phyloP scores from a whole-genome alignment of 2,797 vertebrate species.

The Sarcophilus harrisii region DNA sequence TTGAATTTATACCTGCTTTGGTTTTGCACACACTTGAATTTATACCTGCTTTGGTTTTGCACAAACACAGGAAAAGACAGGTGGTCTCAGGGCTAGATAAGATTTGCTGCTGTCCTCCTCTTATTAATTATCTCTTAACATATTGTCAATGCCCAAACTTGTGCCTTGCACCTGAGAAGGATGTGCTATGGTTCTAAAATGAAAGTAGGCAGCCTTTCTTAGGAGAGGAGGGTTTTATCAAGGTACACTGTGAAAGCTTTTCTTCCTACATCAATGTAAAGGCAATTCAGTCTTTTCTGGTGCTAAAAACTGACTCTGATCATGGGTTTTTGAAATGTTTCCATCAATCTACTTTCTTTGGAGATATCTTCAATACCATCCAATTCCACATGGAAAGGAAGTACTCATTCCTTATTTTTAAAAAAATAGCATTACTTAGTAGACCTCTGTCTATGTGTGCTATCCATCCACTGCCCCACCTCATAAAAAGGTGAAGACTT shows the following conservation, averaged over 20 bases:
- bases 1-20: conserved; percentile 60
- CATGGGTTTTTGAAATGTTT: conserved; percentile 4
- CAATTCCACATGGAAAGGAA: conserved; percentile 9
- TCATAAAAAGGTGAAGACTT: background rate
- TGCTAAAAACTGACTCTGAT: conserved; percentile 18
- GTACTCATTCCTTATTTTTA: background rate
- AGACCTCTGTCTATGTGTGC: background rate
- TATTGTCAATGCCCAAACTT: conserved; percentile 69
- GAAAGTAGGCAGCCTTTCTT: conserved; percentile 22
- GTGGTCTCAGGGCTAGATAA: conserved; percentile 59
- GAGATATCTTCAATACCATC: background rate
- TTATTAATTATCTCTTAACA: conserved; percentile 75
- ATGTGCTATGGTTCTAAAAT: conserved; percentile 8
- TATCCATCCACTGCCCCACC: background rate
- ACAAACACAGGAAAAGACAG: conserved; percentile 66
- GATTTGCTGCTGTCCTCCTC: conserved; percentile 58
- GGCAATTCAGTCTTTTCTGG: conserved; percentile 38
- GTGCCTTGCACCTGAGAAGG: conserved; percentile 18
- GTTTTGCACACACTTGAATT: conserved; percentile 57
- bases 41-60: conserved; percentile 60
- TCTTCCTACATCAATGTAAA: conserved; percentile 34
- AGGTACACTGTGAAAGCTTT: conserved; percentile 7
- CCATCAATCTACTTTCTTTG: conserved; percentile 31
- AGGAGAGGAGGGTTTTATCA: background rate
- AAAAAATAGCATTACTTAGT: background rate